Percentiles rank a stretch among this genome's conserved stretches.
Conservation (phyloP, 64 coral and sea anemone species). For the Pocillopora damicornis region DNA sequence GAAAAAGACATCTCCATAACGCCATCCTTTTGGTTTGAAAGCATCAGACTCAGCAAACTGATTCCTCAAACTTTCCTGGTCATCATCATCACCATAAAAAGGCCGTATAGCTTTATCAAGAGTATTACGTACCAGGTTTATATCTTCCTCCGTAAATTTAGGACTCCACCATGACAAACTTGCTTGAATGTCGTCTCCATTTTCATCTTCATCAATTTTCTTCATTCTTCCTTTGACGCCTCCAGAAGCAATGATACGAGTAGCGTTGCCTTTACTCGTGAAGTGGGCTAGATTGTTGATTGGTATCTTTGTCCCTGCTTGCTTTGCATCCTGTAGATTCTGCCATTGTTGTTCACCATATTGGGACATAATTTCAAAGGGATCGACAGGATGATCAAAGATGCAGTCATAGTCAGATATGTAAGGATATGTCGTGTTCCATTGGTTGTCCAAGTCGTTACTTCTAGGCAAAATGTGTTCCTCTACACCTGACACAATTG, state of each 20-base stretch:
- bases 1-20: not conserved
- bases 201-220: not conserved
- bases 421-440: not conserved
- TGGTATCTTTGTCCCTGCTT: not conserved
- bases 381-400: not conserved
- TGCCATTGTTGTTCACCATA: not conserved
- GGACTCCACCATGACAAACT: slow-evolving; percentile 25
- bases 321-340: not conserved
- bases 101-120: slow-evolving; percentile 1
- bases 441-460: no score
- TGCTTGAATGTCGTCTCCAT: not conserved
- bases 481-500: no score
- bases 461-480: no score
- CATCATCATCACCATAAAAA: not conserved
- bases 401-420: slow-evolving; percentile 11
- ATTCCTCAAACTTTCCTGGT: not conserved
- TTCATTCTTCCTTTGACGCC: not conserved
- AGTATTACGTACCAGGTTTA: not conserved
- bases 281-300: not conserved
- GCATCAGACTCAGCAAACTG: slow-evolving; percentile 13
- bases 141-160: not conserved
- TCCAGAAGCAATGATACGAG: not conserved
- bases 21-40: not conserved
- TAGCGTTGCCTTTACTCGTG: not conserved
- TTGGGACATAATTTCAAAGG: no score